Conservation (phyloP, 2,113 vertebrate species). For the Pollimyrus isidori region DNA sequence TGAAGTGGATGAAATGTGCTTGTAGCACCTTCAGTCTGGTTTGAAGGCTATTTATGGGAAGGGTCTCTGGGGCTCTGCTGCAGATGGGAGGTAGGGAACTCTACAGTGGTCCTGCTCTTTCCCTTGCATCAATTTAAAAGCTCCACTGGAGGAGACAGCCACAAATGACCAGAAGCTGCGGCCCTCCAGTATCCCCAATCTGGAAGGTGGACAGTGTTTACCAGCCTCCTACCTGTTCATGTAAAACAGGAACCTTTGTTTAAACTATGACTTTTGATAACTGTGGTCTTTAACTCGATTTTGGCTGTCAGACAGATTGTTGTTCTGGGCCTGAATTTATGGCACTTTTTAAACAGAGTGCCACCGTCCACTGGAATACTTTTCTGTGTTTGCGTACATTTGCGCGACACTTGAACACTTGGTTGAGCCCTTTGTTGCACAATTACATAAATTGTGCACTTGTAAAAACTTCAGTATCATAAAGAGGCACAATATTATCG, state of each 20-base stretch:
- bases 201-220: constrained; percentile 57
- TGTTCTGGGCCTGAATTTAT: neutral
- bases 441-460: neutral
- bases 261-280: constrained; percentile 33
- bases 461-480: neutral
- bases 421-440: neutral
- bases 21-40: neutral
- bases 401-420: neutral
- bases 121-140: neutral
- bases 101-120: neutral
- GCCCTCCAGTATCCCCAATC: neutral
- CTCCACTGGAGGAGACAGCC: neutral
- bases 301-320: neutral
- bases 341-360: neutral
- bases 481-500: neutral
- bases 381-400: neutral
- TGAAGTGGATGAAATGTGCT: neutral
- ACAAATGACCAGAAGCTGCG: neutral
- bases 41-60: neutral
- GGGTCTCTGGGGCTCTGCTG: neutral
- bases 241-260: constrained; percentile 59
- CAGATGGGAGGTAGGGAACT: neutral
- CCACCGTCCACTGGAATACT: neutral
- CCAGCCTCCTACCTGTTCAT: constrained; percentile 62
- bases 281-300: neutral